Base-by-base conservation (phyloP, 35 echinoderm and acorn worm species). In the Hemicentrotus pulcherrimus region DNA sequence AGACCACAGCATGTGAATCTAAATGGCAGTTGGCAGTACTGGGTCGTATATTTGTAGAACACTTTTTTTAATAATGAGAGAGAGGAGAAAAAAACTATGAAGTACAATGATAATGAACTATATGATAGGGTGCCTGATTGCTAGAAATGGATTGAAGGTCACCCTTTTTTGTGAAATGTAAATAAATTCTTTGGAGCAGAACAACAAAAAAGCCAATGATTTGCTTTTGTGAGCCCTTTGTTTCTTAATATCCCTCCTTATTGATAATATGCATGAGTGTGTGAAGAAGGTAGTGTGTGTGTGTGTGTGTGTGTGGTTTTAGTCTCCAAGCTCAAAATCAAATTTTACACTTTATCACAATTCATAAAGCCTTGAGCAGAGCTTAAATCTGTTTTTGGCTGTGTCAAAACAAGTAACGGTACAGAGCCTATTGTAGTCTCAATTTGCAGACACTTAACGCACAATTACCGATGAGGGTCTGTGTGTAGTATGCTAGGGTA, bases 101-200 rank as follows among this genome's bases (percentile, higher is more conserved):
- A 58, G 91, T 93, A 93, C 46, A 93, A 93, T 92, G 91, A 92
- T 93, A 93, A 93, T 50, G 45, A 58, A 93, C 91, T 93, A 93
- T 93, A 93, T 93, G 22, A 50, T 93, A 47, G 91, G 91, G 48
- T 93, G 45, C 91, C 91, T 93, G 91, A 47, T 47, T 93, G 91
- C 48, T 58, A 47, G 91, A 50, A 47, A 93, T 48, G 32, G 45
- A 58, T 45, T 28, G 11, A 31, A 47, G 48, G 91, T 48, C 91
- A 93, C 91, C 46, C 91, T 15, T 47, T 91, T 93, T 93, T 93
- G 91, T 93, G 91, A 93, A 93, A 58, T 93, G 91, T 93, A 93
- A 93, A 93, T 93, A 93, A 93, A 93, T 93, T 93, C 91, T 93
- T 93, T 93, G 91, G 91, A 93, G 91, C 91, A 93, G 91, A 93